phyloP scores from a whole-genome alignment of 2,797 vertebrate genomes.

The Valencia hispanica region DNA sequence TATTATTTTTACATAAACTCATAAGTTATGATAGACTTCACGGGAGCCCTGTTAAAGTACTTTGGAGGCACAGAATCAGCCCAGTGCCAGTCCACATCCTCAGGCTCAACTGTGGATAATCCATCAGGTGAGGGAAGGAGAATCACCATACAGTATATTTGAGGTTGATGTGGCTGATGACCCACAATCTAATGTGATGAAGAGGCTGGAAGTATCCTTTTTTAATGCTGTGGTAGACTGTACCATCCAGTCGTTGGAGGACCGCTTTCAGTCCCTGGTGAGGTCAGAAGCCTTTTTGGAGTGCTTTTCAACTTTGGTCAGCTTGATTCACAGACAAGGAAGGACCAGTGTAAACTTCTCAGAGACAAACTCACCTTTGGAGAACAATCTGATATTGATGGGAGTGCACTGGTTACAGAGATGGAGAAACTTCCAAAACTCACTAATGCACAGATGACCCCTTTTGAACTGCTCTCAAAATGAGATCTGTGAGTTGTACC shows the following conservation, averaged over 20 bases:
- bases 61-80: too few species aligned
- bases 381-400: conserved; percentile 10
- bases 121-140: too few species aligned
- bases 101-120: too few species aligned
- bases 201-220: background rate
- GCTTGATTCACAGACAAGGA: conserved; percentile 7
- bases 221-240: conserved; percentile 12
- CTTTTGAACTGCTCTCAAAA: conserved; percentile 9
- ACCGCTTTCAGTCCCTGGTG: background rate
- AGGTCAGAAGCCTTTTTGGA: background rate
- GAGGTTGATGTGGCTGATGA: background rate
- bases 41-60: too few species aligned
- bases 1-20: too few species aligned
- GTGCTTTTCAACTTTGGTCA: conserved; percentile 9
- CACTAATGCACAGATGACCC: background rate
- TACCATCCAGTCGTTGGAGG: conserved; percentile 15
- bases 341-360: conserved; percentile 1
- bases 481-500: conserved; percentile 14
- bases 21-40: too few species aligned
- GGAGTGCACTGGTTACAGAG: conserved; percentile 11
- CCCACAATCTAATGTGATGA: conserved; percentile 10
- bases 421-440: conserved; percentile 14
- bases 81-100: too few species aligned
- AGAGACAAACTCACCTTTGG: conserved; percentile 1
- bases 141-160: too few species aligned